Evolutionary conservation across 1,140 invertebrate species (phyloP), one percentile per base, ranked within the genome.

Genomic region (Nebria ingens): DNA sequence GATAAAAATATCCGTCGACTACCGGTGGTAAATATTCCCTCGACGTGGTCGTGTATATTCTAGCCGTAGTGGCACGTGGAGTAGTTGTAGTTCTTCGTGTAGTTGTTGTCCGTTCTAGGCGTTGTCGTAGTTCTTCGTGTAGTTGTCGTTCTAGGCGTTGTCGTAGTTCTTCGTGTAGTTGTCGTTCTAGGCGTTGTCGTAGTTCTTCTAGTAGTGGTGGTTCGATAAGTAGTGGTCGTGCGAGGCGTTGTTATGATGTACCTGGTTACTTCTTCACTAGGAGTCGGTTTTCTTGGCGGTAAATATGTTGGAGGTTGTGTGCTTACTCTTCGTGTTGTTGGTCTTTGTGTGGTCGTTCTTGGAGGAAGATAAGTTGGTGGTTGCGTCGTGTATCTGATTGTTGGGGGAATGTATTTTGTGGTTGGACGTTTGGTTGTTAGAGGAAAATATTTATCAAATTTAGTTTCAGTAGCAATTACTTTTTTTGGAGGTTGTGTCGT

Each of bases 1-100:
- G 22, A 34, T 53, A 53, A 25, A 23, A 34, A 25, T 53, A 53
- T 29, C 52, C 52, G 34, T 53, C 52, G 13, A 29, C 52, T 25
- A 9, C 13, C 1, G 52, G 52, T 29, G 50, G 19, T 13, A 45
- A 17, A 45, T 45, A 45, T 45, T 6, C 15, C 3, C 15, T 9
- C 3, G 40, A 17, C 15, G 40, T 12, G 9, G 40, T 45, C 4
- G 40, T 45, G 6, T 12, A 12, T 4, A 45, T 20, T 23, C 50
- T 51, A 21, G 50, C 9, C 11, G 42, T 49, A 19, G 42, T 49
- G 15, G 42, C 9, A 17, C 42, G 12, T 49, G 19, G 13, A 49
- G 42, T 49, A 15, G n/a, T 21, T 15, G 19, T 13, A 20, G 19
- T 51, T 22, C 13, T 21, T 45, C 40, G 6, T 45, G 40, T 6